Base-by-base conservation (phyloP, 1,140 invertebrate species). In the Sinonovacula constricta region DNA sequence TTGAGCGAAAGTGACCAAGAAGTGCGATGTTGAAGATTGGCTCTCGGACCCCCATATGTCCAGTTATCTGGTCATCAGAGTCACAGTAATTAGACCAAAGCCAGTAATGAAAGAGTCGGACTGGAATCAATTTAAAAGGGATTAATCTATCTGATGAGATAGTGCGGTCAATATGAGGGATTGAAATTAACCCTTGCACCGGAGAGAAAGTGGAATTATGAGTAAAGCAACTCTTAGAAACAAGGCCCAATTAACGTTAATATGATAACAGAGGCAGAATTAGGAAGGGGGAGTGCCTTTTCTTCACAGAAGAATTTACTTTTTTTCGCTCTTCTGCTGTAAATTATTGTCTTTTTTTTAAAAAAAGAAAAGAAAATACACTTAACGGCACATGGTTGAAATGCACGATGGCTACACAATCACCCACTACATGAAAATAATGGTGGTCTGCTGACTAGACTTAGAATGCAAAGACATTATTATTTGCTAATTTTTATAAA, bases 81-180 rank as follows among this genome's bases (percentile, higher is more conserved):
- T 14, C 59, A 53, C 66, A 76, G 72, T 76, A 76, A 76, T 67
- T 51, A 36, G 30, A 26, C 12, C 5, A 49, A 59, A 34, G 39
- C 22, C 26, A 30, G 67, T 39, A 59, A 67, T 65, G 72, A 54
- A 31, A 2, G 71, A n/a, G 31, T 28, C 31, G 57, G 45, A 65
- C 57, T 30, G 62, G 53, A 57, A 45, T 49, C 63, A 76, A 76
- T 76, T 31, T 57, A 76, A 76, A 76, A 76, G 2, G 72, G 72
- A 76, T 76, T 76, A 76, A 67, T 66, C 51, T 54, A 36, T 5
- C 53, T 76, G 63, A 76, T 56, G 53, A 76, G 72, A 56, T 67
- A n/a, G 65, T 57, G 57, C 45, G 67, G 72, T 51, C 22, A 5
- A 1, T 31, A 67, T 10, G 62, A 66, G 34, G 24, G 26, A 57